A percentile compares a stretch with the other conserved stretches of the same genome.
Evolutionary conservation across 2,888 invertebrate species (phyloP).

Genomic region (Cenopis cana): DNA sequence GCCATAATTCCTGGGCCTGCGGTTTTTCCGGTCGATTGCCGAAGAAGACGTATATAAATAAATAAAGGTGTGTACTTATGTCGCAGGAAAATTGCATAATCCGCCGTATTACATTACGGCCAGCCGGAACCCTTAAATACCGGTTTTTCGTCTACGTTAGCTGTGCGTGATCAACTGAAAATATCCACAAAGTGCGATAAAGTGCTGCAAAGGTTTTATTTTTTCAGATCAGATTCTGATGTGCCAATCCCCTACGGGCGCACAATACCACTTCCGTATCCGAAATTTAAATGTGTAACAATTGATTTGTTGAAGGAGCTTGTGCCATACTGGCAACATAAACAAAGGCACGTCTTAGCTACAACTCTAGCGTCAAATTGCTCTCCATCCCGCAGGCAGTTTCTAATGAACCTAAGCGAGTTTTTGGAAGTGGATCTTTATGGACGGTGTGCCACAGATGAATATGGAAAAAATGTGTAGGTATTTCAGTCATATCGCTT

Average conservation of each 20-base stretch:
- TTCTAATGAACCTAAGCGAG: constrained; percentile 83
- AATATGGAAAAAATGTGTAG: constrained; percentile 39
- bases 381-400: constrained; percentile 78
- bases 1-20: neutral
- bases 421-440: constrained; percentile 85
- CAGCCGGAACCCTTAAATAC: too few relatives aligned
- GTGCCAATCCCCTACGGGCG: constrained; percentile 88
- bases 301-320: constrained; percentile 50
- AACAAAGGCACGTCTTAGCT: constrained; percentile 74
- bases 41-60: too few relatives aligned
- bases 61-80: too few relatives aligned
- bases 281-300: constrained; percentile 46
- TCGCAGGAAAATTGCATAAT: too few relatives aligned
- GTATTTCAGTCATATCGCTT: neutral
- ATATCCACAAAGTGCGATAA: too few relatives aligned
- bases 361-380: constrained; percentile 87
- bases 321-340: constrained; percentile 74
- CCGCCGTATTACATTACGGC: too few relatives aligned
- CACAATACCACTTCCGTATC: constrained; percentile 65
- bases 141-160: too few relatives aligned
- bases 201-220: constrained; percentile 31
- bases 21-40: neutral
- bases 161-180: too few relatives aligned
- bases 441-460: constrained; percentile 80
- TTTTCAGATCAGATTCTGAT: constrained; percentile 86